These are phyloP conservation scores for Caradrina clavipalpis DNA, from an alignment of 2,888 invertebrate species.

Conservation along the genomic window DNA sequence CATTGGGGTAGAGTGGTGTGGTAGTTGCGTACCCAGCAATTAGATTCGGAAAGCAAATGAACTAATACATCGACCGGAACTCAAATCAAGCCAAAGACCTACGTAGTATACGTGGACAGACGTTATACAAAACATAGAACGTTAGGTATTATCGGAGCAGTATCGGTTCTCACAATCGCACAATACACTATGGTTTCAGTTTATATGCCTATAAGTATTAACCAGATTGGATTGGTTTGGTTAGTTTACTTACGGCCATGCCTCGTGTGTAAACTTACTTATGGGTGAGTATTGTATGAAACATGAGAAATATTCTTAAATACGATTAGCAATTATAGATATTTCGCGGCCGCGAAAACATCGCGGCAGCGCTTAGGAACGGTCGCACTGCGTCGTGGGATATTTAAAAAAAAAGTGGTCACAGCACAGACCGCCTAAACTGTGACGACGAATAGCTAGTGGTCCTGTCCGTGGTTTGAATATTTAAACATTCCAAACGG, in stretches of 20 bases:
- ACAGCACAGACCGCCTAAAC: too few relatives aligned
- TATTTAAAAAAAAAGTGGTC: conserved; percentile 12
- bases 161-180: conserved; percentile 27
- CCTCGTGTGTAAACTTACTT: background rate
- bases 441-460: background rate
- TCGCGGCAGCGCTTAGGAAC: too few relatives aligned
- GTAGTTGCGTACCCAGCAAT: too few relatives aligned
- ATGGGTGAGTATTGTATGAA: background rate
- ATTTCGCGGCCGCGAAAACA: too few relatives aligned
- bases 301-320: conserved; percentile 10
- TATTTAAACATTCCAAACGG: conserved; percentile 9
- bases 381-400: background rate
- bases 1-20: too few relatives aligned
- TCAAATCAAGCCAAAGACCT: background rate
- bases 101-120: background rate
- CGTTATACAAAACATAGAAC: conserved; percentile 2
- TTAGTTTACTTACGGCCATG: conserved; percentile 2
- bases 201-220: background rate
- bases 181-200: conserved; percentile 14
- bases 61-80: background rate
- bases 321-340: background rate
- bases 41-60: background rate
- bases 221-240: background rate
- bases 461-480: conserved; percentile 7
- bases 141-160: conserved; percentile 21